phyloP scores from a whole-genome alignment of 2,113 vertebrate genomes.

The human (Homo sapiens) region GRCh38 chr6:52227501-52228000 shows the following conservation, averaged over 20 bases:
- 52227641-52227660: background rate
- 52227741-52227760: slow-evolving; percentile 52
- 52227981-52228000: background rate
- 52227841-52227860: background rate
- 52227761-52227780: background rate
- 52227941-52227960: background rate
- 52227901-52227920: background rate
- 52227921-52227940: background rate
- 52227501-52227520: slow-evolving; percentile 52
- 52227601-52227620: slow-evolving; percentile 70
- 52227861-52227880: background rate
- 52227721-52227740: background rate
- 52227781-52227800: background rate
- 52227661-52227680: slow-evolving; percentile 27
- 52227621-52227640: slow-evolving; percentile 50
- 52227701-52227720: slow-evolving; percentile 62
- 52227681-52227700: slow-evolving; percentile 56
- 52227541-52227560: slow-evolving; percentile 62
- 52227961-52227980: background rate
- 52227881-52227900: background rate
- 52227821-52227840: background rate
- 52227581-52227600: slow-evolving; percentile 73
- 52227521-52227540: slow-evolving; percentile 71
- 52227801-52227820: background rate
- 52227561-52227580: slow-evolving; percentile 35